Base-by-base conservation (phyloP, 2,797 vertebrate species). In the Apogon hyalosoma region DNA sequence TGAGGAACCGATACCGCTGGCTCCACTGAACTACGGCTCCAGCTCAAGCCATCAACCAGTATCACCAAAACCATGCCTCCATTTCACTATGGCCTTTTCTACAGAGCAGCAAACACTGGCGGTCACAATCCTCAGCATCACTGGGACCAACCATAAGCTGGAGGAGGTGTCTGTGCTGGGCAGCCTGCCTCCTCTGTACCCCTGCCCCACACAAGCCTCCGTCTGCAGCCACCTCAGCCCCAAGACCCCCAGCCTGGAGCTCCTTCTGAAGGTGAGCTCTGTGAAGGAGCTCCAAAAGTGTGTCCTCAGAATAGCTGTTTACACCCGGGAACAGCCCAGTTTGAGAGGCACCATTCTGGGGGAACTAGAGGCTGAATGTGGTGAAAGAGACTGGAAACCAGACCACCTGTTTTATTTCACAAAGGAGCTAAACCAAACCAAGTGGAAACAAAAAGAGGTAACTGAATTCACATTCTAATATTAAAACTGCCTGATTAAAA, bases 41-140 rank as follows among this genome's bases (percentile, higher is more conserved):
- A 69, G 42, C 47, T 73, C 82, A 69, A 80, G 53, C 75, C 72
- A 33, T 60, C 70, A 36, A 33, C 65, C 67, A 45, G 7, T 61
- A 63, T 71, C 79, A 55, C 59, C 65, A 12, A 85, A 77, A 50
- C 90, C 92, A n/a, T 81, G 78, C 48, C 90, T 95, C 67, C 87
- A 91, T 71, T 95, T 95, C 67, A 91, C 87, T 6, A 64, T 94
- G 69, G 89, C 85, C 80, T 94, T 93, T 77, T 92, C 89, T 31
- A 56, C 84, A n/a, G 80, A 79, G 8, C 85, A 84, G 15, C 87
- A 86, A 60, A 87, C 74, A 10, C 74, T 95, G 60, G 87, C 78
- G 0, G 82, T 95, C 49, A 85, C 84, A 0, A 57, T 93, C 51
- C 77, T 94, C 11, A 48, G 88, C 39, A 79, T 95, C 14, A 84